Conservation (phyloP, 1,140 invertebrate genomes). For the Megathymus violae region DNA sequence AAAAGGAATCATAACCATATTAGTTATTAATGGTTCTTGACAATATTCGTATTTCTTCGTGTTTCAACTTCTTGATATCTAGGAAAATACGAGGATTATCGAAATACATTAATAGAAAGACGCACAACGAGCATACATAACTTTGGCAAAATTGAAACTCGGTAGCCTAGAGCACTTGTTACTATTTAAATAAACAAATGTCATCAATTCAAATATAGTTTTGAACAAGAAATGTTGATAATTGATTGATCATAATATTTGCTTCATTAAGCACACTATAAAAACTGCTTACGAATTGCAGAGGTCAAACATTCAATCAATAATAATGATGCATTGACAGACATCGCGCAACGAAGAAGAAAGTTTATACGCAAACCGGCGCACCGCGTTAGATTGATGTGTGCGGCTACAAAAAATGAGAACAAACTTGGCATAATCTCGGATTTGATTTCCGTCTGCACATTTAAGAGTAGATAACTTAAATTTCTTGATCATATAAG, state of each 20-base stretch:
- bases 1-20: too few relatives aligned
- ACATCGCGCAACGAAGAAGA: slow-evolving; percentile 37
- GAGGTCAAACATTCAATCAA: slow-evolving; percentile 64
- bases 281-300: slow-evolving; percentile 57
- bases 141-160: too few relatives aligned
- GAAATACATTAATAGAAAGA: too few relatives aligned
- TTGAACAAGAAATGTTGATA: slow-evolving; percentile 18
- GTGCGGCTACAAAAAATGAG: slow-evolving; percentile 33
- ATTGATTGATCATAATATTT: slow-evolving; percentile 41
- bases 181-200: slow-evolving; percentile 1
- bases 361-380: slow-evolving; percentile 42
- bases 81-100: too few relatives aligned
- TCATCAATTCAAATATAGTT: neutral
- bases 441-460: slow-evolving; percentile 9
- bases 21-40: too few relatives aligned
- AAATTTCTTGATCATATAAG: neutral
- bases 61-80: too few relatives aligned
- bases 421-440: slow-evolving; percentile 18
- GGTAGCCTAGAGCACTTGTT: slow-evolving; percentile 1
- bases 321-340: slow-evolving; percentile 65
- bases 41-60: too few relatives aligned
- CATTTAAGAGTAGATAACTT: neutral
- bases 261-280: slow-evolving; percentile 53
- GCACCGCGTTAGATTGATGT: slow-evolving; percentile 33
- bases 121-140: too few relatives aligned